Base-by-base conservation (phyloP, 2,113 vertebrate genomes). In the Sclerurus mexicanus region DNA sequence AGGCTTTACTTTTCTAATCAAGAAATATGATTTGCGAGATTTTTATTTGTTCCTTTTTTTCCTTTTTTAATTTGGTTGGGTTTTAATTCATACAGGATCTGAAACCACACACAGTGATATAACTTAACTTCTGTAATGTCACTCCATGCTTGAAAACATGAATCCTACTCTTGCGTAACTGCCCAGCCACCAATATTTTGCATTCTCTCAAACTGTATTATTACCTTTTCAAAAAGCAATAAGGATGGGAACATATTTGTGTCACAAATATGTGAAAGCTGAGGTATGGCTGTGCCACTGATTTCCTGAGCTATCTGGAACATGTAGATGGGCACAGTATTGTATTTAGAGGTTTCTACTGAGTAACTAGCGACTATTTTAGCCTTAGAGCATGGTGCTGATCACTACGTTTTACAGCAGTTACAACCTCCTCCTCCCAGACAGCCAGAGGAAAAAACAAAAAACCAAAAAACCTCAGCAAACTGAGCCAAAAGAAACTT, bases 121-220 rank as follows among this genome's bases (percentile, higher is more conserved):
- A 22, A 31, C 23, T 73, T 63, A 28, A 0, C 0, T 69, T 80
- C 60, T 18, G 2, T 24, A 47, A 7, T 1, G 1, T 52, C 63
- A 19, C 6, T 46, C 49, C 6, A 49, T 88, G 5, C 25, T 68
- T 46, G 53, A 76, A 79, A 68, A 28, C 14, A 22, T 63, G 55
- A 5, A 63, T 58, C 30, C 9, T 60, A 27, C 9, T 30, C 22
- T 44, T 31, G 12, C 2, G 6, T 40, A 50, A 73, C 17, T 58
- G 20, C 13, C 1, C 1, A 23, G 12, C 4, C 58, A 37, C 7
- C 8, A 39, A 5, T 44, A 44, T 33, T 89, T 86, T 59, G 9
- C 21, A 33, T 67, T 67, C 25, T 40, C 16, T 55, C 28, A 52
- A 83, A 46, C 7, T 9, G 1, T 49, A 44, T 8, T 28, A 37